Percentiles rank a stretch among this genome's conserved stretches.
These are phyloP conservation scores for Elgaria multicarinata DNA, from an alignment of 2,113 vertebrate genomes.

Conservation along the genomic window DNA sequence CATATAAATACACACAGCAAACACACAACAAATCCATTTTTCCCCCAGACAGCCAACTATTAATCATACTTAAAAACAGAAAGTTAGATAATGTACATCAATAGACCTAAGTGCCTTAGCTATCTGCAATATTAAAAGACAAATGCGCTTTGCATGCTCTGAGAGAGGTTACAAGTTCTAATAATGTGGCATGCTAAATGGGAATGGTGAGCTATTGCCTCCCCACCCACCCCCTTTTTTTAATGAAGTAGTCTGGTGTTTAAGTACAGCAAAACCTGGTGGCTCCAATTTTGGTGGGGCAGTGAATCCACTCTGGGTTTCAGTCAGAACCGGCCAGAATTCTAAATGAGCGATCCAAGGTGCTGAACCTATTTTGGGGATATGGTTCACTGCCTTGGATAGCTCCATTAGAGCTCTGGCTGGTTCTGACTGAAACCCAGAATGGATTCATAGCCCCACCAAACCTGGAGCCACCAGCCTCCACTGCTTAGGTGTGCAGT, in stretches of 20 bases:
- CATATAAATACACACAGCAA: conserved; percentile 66
- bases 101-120: conserved; percentile 39
- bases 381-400: too few species aligned
- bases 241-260: fast-evolving
- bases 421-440: too few species aligned
- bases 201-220: background rate
- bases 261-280: too few species aligned
- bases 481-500: conserved; percentile 12
- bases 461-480: too few species aligned
- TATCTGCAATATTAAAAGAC: conserved; percentile 25
- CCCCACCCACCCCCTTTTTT: background rate
- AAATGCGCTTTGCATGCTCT: conserved; percentile 29
- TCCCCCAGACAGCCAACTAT: conserved; percentile 46
- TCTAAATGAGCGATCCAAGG: too few species aligned
- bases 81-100: conserved; percentile 27
- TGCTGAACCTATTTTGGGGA: too few species aligned
- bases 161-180: conserved; percentile 13
- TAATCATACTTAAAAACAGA: conserved; percentile 59
- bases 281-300: too few species aligned
- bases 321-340: too few species aligned
- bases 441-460: too few species aligned
- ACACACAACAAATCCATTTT: conserved; percentile 36
- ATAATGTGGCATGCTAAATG: background rate
- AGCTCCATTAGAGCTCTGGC: too few species aligned
- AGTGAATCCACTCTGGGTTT: too few species aligned